These are phyloP conservation scores for Irena cyanogastra DNA, from an alignment of 2,113 vertebrate genomes.

Conservation along the genomic window DNA sequence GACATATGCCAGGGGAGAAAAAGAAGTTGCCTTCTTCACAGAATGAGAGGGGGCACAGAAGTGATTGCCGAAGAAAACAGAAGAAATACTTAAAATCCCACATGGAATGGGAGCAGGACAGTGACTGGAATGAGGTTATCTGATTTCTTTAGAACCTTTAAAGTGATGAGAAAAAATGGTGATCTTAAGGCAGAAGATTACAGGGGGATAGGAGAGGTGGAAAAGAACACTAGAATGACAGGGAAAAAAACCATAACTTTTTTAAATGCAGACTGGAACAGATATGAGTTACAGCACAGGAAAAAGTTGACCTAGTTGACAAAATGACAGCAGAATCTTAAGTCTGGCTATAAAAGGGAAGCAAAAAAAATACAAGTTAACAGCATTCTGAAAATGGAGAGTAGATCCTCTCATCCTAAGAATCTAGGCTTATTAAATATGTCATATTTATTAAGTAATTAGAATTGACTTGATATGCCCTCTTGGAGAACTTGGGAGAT, in stretches of 20 bases:
- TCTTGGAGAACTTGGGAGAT: neutral
- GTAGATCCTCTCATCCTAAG: neutral
- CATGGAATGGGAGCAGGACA: neutral
- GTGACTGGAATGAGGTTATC: neutral
- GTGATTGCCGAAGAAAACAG: neutral
- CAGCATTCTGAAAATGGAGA: neutral
- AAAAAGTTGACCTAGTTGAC: neutral
- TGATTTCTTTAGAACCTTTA: neutral
- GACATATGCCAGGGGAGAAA: neutral
- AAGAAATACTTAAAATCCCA: neutral
- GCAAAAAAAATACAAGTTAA: neutral
- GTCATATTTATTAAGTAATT: neutral
- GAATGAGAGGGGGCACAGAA: neutral
- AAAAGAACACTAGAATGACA: neutral
- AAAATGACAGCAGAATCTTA: neutral
- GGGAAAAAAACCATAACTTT: fast-evolving
- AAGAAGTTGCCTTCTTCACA: neutral
- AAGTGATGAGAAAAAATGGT: neutral
- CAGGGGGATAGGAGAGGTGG: neutral
- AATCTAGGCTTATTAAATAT: neutral
- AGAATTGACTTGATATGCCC: neutral
- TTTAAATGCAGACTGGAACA: neutral
- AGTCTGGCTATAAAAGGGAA: neutral
- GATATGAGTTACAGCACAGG: neutral
- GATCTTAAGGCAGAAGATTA: neutral